Conservation (phyloP, 37 sponge, comb jelly and placozoan species). For the Trichoplax adhaerens region DNA sequence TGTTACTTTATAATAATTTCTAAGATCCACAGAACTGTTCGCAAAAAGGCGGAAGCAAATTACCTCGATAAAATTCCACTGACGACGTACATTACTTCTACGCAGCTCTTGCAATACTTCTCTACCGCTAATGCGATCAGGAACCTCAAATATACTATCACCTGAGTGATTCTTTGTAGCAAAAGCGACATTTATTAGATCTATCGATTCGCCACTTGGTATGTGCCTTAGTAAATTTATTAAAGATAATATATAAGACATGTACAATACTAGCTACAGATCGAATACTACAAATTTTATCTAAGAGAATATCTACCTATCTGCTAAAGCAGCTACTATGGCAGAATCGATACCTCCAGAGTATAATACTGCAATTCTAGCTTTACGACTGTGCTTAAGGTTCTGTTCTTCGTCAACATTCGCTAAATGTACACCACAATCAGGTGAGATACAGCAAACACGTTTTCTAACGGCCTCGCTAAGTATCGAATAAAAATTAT, state of each 20-base stretch:
- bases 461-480: background rate
- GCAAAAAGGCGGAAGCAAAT: background rate
- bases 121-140: conserved; percentile 60
- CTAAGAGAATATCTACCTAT: conserved; percentile 42
- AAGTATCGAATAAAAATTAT: too few relatives aligned
- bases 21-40: background rate
- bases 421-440: too few relatives aligned
- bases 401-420: too few relatives aligned
- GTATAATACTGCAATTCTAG: conserved; percentile 70
- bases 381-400: background rate
- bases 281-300: conserved; percentile 1
- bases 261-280: background rate
- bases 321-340: conserved; percentile 75
- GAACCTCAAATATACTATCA: conserved; percentile 43
- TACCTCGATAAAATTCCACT: conserved; percentile 78
- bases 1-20: background rate
- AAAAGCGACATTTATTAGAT: conserved; percentile 95
- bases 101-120: conserved; percentile 49
- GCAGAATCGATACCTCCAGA: conserved; percentile 92
- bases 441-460: background rate
- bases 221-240: conserved; percentile 32
- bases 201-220: conserved; percentile 50
- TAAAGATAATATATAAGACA: background rate
- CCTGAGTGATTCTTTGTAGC: conserved; percentile 17
- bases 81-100: conserved; percentile 18